Evolutionary conservation across 2,888 invertebrate genomes (phyloP).

Genomic region (Eudasyphora cyanicolor): DNA sequence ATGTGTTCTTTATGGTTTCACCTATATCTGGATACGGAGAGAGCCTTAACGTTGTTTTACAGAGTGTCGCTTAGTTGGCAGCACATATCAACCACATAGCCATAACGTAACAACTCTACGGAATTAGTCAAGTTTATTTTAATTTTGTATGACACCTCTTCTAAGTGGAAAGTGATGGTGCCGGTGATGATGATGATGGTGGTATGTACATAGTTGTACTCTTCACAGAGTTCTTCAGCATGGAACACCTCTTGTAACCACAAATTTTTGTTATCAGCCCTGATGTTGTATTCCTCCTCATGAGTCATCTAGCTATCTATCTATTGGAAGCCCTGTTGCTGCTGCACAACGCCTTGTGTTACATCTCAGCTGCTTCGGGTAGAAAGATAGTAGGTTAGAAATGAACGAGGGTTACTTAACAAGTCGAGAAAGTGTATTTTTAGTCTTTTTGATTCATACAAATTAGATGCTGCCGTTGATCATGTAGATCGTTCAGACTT

Average conservation of each 20-base stretch:
- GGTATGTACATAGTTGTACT: not conserved
- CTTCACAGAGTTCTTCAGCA: not conserved
- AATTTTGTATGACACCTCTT: conserved; percentile 48
- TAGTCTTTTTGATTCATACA: no score
- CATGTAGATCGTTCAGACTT: no score
- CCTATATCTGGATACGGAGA: conserved; percentile 8
- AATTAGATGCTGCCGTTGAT: no score
- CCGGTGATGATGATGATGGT: not conserved
- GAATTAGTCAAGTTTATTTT: conserved; percentile 53
- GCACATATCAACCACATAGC: conserved; percentile 31
- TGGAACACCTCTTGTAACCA: conserved; percentile 49
- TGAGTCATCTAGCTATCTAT: no score
- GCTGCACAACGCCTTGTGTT: conserved; percentile 20
- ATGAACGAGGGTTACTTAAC: not conserved
- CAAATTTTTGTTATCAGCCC: conserved; percentile 47
- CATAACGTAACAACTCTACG: conserved; percentile 22
- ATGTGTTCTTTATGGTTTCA: conserved; percentile 30
- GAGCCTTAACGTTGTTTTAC: not conserved
- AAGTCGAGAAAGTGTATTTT: no score
- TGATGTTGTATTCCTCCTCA: not conserved
- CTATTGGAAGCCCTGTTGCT: not conserved
- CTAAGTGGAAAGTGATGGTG: not conserved
- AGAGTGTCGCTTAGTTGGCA: conserved; percentile 14
- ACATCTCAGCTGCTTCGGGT: not conserved
- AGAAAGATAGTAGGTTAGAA: not conserved